Evolutionary conservation across 2,113 vertebrate species (phyloP), one percentile per base, ranked within the genome.

Genomic region (Lophochroa leadbeateri): DNA sequence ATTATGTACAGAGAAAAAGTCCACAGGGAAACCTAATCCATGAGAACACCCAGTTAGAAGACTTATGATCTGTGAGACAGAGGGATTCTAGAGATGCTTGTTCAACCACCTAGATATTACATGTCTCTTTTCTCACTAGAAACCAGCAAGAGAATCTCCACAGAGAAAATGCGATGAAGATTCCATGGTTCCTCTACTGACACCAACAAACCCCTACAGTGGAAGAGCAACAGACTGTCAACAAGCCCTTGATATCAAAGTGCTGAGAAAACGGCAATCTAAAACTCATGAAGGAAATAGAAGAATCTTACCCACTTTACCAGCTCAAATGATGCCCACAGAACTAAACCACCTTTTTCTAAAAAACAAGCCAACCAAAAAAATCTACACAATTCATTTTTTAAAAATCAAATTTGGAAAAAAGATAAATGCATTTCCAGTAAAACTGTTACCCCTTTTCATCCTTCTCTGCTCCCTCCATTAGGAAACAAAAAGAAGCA

Each of bases 11-110:
- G 57, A 82, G 28, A 28, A 78, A 68, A 71, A 1, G 0, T 33
- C 29, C n/a, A 37, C 28, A 53, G 39, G 89, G 39, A 90, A 92
- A 74, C 2, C 7, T 13, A 37, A 60, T 21, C 15, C 35, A 3
- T n/a, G 21, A n/a, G 7, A 61, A 41, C 0, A 0, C 23, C 16
- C 31, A 17, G n/a, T 46, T 44, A 67, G 31, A 74, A 70, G 27
- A 63, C 9, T 77, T 50, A 7, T 0, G 2, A 69, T 14, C 15
- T 24, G 41, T 4, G 68, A 70, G 57, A 74, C n/a, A 35, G 5
- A 55, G 27, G 33, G 60, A 55, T 58, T 69, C 53, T 43, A 33
- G 68, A 74, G 46, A 24, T 6, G 19, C 12, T 58, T 27, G 10
- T 17, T 53, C 28, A 78, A 78, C 14, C 41, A 94, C 19, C 19